These are phyloP conservation scores for Gnathonemus longibarbis DNA, from an alignment of 2,113 vertebrate species.

Conservation along the genomic window DNA sequence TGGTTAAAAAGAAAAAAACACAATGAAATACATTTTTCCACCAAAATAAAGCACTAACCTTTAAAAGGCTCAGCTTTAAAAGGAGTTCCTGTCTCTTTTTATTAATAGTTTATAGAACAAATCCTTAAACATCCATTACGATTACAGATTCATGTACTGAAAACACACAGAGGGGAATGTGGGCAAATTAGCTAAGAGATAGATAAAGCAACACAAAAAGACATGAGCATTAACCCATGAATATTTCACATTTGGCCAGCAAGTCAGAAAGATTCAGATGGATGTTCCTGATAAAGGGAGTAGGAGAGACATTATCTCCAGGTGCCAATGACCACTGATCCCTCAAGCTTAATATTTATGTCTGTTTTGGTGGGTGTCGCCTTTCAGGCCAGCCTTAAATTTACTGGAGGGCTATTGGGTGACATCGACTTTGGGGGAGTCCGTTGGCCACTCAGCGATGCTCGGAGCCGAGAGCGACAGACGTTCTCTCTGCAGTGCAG, in stretches of 20 bases:
- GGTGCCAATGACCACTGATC: conserved; percentile 45
- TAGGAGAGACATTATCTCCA: conserved; percentile 19
- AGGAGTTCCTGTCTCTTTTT: not conserved
- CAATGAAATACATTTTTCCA: not conserved
- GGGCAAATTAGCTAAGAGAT: not conserved
- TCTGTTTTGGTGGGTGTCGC: conserved; percentile 47
- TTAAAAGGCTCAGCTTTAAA: not conserved
- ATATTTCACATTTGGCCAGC: not conserved
- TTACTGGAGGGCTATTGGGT: conserved; percentile 50
- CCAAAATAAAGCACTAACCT: not conserved
- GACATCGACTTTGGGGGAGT: conserved; percentile 49
- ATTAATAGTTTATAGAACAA: conserved; percentile 46
- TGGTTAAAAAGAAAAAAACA: not conserved
- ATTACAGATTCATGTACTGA: not conserved
- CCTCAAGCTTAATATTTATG: conserved; percentile 58
- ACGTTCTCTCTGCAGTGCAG: not conserved
- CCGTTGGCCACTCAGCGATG: conserved; percentile 45
- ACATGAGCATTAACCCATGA: not conserved
- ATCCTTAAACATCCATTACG: not conserved
- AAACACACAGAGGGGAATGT: not conserved
- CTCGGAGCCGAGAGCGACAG: not conserved
- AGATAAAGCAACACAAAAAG: not conserved
- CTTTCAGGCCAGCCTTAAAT: conserved; percentile 51
- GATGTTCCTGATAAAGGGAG: conserved; percentile 26
- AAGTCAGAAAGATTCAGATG: conserved; percentile 26